phyloP scores from a whole-genome alignment of 2,888 invertebrate species.

The Salpingus planirostris region DNA sequence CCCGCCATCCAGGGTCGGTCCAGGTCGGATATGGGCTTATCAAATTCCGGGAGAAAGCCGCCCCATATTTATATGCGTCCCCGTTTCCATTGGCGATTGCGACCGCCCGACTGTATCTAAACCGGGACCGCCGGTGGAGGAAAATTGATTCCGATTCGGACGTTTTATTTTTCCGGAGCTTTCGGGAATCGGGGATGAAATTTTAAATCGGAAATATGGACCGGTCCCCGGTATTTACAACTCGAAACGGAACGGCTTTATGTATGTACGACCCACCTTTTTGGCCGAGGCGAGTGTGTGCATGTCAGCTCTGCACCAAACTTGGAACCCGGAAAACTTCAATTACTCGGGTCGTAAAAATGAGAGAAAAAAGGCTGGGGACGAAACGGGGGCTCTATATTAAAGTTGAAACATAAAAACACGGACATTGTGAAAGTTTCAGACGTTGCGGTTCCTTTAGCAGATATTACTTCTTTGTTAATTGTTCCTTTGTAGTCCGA shows the following conservation, averaged over 20 bases:
- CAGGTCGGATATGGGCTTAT: too few species aligned
- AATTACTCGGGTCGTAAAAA: conserved; percentile 11
- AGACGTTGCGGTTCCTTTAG: conserved; percentile 34
- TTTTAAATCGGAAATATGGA: conserved; percentile 13
- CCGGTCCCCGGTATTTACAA: conserved; percentile 6
- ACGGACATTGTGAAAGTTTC: conserved; percentile 28
- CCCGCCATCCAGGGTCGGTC: too few species aligned
- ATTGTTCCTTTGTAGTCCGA: conserved; percentile 40
- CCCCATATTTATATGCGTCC: too few species aligned
- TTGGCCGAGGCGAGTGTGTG: too few species aligned
- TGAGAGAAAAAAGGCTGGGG: conserved; percentile 3
- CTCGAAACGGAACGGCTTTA: conserved; percentile 8
- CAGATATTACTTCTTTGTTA: conserved; percentile 41
- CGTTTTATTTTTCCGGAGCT: too few species aligned
- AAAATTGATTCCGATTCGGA: conserved; percentile 11
- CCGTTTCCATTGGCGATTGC: too few species aligned
- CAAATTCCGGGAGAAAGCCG: too few species aligned
- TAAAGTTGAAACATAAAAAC: conserved; percentile 29
- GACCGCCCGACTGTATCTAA: too few species aligned
- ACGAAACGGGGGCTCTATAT: conserved; percentile 16
- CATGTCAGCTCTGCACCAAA: too few species aligned
- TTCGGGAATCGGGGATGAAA: conserved; percentile 3
- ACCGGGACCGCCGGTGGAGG: too few species aligned
- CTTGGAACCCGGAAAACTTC: conserved; percentile 11
- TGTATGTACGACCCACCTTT: too few species aligned